A percentile compares a stretch with the other conserved stretches of the same genome.
Conservation (phyloP, 1,140 invertebrate species). For the Branchinecta lindahli region DNA sequence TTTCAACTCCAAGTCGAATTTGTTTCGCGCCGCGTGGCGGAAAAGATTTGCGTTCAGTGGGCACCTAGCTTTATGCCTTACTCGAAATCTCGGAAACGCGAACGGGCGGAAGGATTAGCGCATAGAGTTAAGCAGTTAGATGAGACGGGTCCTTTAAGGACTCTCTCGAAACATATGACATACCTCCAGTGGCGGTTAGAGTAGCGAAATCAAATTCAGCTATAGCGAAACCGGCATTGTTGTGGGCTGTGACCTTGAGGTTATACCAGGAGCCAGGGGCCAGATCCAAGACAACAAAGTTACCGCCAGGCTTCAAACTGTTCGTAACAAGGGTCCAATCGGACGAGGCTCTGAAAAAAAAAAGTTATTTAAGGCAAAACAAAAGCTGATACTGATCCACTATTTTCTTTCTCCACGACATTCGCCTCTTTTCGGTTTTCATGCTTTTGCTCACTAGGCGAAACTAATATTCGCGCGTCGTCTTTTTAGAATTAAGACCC, state of each 20-base stretch:
- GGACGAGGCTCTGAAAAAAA: conserved; percentile 42
- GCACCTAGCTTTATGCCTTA: too few relatives aligned
- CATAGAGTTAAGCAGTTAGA: too few relatives aligned
- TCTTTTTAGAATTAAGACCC: too few relatives aligned
- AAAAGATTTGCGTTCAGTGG: too few relatives aligned
- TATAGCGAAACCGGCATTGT: conserved; percentile 85
- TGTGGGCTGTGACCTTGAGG: conserved; percentile 78
- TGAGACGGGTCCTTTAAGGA: too few relatives aligned
- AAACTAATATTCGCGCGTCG: too few relatives aligned
- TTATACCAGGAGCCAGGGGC: conserved; percentile 86
- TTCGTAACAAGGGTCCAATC: conserved; percentile 89
- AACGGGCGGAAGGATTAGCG: too few relatives aligned
- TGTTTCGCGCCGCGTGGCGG: too few relatives aligned
- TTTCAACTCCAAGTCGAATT: too few relatives aligned
- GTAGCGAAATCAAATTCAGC: conserved; percentile 90
- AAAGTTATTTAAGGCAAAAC: conserved; percentile 20
- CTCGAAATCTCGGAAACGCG: too few relatives aligned
- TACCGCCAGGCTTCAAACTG: conserved; percentile 73
- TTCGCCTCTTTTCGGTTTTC: too few relatives aligned
- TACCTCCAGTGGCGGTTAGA: conserved; percentile 81
- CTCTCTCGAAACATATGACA: conserved; percentile 23
- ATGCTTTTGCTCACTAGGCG: not conserved
- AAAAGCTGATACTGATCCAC: not conserved
- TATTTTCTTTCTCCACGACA: too few relatives aligned
- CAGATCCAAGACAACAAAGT: conserved; percentile 76